phyloP scores from a whole-genome alignment of 2,888 invertebrate genomes.

The Hetaerina titia region DNA sequence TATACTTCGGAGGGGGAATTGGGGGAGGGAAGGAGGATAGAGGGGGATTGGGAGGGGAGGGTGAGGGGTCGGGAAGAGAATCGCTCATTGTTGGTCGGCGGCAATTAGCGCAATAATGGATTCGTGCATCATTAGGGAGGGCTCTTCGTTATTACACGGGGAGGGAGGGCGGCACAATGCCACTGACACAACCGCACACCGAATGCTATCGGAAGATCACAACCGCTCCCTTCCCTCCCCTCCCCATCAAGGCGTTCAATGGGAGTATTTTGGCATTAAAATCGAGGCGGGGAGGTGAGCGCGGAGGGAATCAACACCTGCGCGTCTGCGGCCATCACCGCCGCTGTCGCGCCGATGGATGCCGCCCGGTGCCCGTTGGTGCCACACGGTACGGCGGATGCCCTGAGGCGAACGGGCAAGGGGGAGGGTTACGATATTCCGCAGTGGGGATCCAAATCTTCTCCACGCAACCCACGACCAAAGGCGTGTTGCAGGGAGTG shows the following conservation, averaged over 20 bases:
- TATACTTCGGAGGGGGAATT: not conserved
- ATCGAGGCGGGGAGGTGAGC: not conserved
- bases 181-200: not conserved
- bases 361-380: too few species aligned
- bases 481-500: too few species aligned
- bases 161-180: not conserved
- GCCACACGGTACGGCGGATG: too few species aligned
- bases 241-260: not conserved
- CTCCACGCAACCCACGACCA: too few species aligned
- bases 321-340: not conserved
- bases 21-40: not conserved
- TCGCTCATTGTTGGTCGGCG: not conserved
- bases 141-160: not conserved
- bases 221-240: not conserved
- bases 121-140: not conserved
- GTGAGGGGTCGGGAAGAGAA: not conserved
- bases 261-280: not conserved
- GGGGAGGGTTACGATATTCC: too few species aligned
- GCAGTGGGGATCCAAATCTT: too few species aligned
- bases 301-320: not conserved
- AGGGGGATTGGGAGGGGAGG: not conserved
- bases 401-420: too few species aligned
- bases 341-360: too few species aligned
- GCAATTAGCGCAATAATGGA: constrained; percentile 21
- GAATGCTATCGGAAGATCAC: not conserved